Evolutionary conservation across 2,113 vertebrate genomes (phyloP).

Genomic region (Bos indicus): DNA sequence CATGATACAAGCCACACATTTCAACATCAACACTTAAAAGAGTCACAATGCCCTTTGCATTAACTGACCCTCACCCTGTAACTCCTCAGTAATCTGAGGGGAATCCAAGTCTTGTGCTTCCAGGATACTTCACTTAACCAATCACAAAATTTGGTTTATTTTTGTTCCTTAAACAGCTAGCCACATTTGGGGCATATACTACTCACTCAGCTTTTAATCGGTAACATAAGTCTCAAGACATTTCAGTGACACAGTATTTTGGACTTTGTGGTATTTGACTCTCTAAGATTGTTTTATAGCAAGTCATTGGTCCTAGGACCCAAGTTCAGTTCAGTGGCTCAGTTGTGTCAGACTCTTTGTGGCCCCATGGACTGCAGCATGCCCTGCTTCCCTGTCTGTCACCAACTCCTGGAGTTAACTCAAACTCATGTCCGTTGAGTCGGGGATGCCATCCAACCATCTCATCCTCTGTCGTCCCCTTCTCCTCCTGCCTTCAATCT

Average conservation of each 20-base stretch:
- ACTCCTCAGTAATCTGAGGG: background rate
- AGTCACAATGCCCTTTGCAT: background rate
- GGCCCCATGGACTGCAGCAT: background rate
- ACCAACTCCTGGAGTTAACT: background rate
- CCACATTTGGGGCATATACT: background rate
- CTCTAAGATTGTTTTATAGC: background rate
- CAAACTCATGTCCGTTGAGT: background rate
- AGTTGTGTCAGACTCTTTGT: background rate
- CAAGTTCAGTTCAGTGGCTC: background rate
- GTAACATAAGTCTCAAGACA: background rate
- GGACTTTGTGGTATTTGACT: background rate
- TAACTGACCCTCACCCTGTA: background rate
- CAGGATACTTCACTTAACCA: background rate
- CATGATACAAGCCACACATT: background rate
- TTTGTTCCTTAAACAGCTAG: background rate
- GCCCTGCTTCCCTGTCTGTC: background rate
- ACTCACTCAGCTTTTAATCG: background rate
- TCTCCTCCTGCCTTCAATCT: background rate
- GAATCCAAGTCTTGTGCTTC: fast-evolving
- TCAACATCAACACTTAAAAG: background rate
- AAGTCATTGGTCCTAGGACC: background rate
- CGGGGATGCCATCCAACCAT: background rate
- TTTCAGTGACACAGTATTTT: background rate
- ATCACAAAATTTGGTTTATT: background rate
- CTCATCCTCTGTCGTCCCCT: background rate